Evolutionary conservation across 30 jellyfish, hydroid and myxozoan species (phyloP), one percentile per base, ranked within the genome.

Genomic region (Hydractinia echinata): DNA sequence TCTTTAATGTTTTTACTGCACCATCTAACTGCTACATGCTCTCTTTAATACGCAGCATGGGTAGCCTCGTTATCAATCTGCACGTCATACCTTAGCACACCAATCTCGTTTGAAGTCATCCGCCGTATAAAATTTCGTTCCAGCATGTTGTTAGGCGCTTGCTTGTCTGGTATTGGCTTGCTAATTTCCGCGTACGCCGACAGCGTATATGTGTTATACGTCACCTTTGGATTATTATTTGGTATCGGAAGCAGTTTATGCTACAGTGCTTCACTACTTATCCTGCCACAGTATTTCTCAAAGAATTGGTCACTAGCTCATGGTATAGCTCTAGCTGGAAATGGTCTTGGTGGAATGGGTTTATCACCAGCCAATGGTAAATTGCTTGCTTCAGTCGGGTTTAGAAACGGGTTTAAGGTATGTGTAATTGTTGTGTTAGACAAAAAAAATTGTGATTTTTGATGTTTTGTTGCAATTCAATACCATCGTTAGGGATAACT

Each of bases 271-370:
- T 90, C 97, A 4, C 82, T 90, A 15, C 72, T 90, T 54, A 85
- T 90, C 21, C 90, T 90, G 68, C 97, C 97, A 5, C 85, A 70
- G 81, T 90, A 90, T 56, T 85, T 84, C 93, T 82, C 92, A 4
- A 85, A 70, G 80, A 84, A 90, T 77, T 90, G 95, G 95, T 81
- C 95, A 9, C 53, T 85, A 56, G 97, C 97, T 19, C 95, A 90
- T 85, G 97, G 97, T 66, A 81, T 90, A n/a, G 97, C 95, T 8
- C 72, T 85, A 18, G 82, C 92, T 21, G 97, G 97, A 20, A 85
- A 85, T 82, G 94, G 97, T 70, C 64, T 86, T 61, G 97, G 97
- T 5, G 97, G 95, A 7, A 73, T 90, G 76, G 95, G 92, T 8
- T 64, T 90, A 53, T 89, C 97, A 15, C 97, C 97, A 13, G 70